Evolutionary conservation across 2,888 invertebrate species (phyloP).

Genomic region (Erynnis tages): DNA sequence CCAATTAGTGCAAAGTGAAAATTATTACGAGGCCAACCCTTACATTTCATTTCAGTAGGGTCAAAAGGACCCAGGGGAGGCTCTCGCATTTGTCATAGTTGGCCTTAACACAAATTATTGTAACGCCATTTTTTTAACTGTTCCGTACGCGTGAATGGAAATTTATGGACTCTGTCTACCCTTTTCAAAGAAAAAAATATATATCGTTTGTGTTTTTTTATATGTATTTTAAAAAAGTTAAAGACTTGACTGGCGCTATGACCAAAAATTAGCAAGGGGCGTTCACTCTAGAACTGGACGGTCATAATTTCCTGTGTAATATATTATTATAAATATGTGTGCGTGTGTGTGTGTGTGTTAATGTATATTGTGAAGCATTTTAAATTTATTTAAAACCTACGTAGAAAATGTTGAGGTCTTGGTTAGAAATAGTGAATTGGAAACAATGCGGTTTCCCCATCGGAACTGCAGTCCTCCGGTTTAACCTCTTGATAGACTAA

Average conservation of each 20-base stretch:
- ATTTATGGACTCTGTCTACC: conserved; percentile 1
- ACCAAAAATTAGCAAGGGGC: too few relatives aligned
- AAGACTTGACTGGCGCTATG: too few relatives aligned
- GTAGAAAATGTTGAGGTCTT: background rate
- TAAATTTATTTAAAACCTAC: background rate
- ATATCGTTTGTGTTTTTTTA: too few relatives aligned
- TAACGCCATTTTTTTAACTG: conserved; percentile 15
- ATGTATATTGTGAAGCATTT: too few relatives aligned
- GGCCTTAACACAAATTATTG: conserved; percentile 16
- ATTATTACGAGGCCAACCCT: conserved; percentile 44
- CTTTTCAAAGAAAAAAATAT: background rate
- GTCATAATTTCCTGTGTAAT: too few relatives aligned
- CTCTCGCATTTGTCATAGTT: conserved; percentile 21
- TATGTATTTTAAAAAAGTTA: too few relatives aligned
- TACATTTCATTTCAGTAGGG: conserved; percentile 32
- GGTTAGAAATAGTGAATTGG: background rate
- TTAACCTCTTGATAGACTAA: too few relatives aligned
- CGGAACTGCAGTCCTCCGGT: too few relatives aligned
- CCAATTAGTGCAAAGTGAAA: conserved; percentile 55
- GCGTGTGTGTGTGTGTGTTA: too few relatives aligned
- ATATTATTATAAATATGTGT: too few relatives aligned
- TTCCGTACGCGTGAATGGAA: conserved; percentile 1
- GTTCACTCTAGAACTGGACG: too few relatives aligned
- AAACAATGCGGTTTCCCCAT: too few relatives aligned
- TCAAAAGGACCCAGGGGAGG: background rate